Base-by-base conservation (phyloP, 2,113 vertebrate genomes). In the Falco punctatus region DNA sequence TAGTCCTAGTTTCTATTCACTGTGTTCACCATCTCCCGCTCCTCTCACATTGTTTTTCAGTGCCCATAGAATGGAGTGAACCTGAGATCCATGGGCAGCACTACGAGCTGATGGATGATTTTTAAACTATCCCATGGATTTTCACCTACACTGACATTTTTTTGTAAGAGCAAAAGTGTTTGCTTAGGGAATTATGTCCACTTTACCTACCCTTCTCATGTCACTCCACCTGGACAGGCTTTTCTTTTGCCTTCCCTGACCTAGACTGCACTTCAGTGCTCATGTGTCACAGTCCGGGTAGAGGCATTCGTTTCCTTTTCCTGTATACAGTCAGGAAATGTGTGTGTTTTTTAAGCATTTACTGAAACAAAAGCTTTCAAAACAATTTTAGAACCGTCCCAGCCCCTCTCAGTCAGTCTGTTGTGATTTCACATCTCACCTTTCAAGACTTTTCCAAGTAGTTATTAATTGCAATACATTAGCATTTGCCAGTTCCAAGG, bases 401-500 rank as follows among this genome's bases (percentile, higher is more conserved):
- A 67, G 28, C 20, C 55, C n/a, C 28, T 70, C 55, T 92, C 67
- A 66, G 10, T 4, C 57, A 51, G 10, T 8, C 51, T n/a, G 65
- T 4, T 91, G 69, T 44, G 49, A 46, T 54, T 69, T 69, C 46
- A 28, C 73, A 42, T 35, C 58, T 91, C 27, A 3, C 66, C 54
- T 86, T 79, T 89, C 33, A 18, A 89, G 65, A 54, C 18, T 66
- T 59, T 57, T 46, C 40, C 77, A 49, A 8, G 67, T 90, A 78
- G 88, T 94, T 92, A 79, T 94, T 78, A 57, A 61, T 71, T 70
- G 66, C 44, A 64, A 15, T 54, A 22, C 72, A 30, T 65, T 46
- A 79, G 91, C 61, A 14, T 23, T 57, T 84, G 65, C 80, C 86
- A 88, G 83, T 92, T 96, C 91, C 94, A 91, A 38, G 75, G 92